Base-by-base conservation (phyloP, 1,140 invertebrate genomes). In the Ips nitidus region DNA sequence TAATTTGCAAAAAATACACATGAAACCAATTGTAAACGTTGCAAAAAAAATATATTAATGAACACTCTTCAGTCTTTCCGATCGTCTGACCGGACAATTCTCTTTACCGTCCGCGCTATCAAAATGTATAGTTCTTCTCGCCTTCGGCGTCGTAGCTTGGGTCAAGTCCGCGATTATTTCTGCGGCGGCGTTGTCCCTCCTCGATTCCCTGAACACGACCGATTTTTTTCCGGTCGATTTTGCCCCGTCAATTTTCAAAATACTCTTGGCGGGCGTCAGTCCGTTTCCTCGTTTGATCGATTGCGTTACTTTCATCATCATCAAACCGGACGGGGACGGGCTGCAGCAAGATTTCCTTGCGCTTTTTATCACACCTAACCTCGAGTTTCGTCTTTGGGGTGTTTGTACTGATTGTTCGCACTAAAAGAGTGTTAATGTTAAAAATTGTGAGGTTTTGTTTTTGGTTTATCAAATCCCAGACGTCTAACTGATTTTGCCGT, bases 281-380 rank as follows among this genome's bases (percentile, higher is more conserved):
- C 71, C 69, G 5, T 58, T 41, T 8, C 68, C 66, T 38, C 57
- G 45, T 68, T 76, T 76, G 2, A 71, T 73, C 5, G 65, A 66
- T 57, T 71, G 74, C 2, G 72, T 55, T 8, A 75, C 37, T 66
- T 72, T 76, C 72, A 76, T 76, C 71, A 76, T 74, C 7, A 70
- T 71, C 40, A 76, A 56, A 45, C 75, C 70, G 2, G 71, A 22
- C 66, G 37, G 74, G 62, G 64, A 66, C 39, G 66, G 69, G 71
- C 58, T 58, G 41, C 38, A 61, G 53, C 41, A 40, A 40, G 52
- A 47, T 71, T 39, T 47, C 36, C 57, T 38, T 41, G 37, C 39
- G n/a, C n/a, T 50, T 41, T 39, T 41, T 40, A 37, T 7, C 6
- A 8, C 41, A 40, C 2, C 41, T 0, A 0, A 40, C 22, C 22